Base-by-base conservation (phyloP, 64 coral and sea anemone species). In the Trachythela sp. region DNA sequence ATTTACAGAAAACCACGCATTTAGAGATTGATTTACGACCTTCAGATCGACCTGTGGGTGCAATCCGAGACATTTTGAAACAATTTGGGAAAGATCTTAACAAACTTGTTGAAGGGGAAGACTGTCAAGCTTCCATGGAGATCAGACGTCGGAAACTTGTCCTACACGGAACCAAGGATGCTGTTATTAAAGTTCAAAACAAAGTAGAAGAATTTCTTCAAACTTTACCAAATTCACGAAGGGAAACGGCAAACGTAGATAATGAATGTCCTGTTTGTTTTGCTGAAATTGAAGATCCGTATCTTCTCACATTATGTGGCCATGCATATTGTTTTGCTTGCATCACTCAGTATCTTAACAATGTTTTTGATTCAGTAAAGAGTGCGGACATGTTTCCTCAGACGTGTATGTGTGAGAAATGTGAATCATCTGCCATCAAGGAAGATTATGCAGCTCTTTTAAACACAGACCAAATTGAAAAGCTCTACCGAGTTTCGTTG, bases 201-300 rank as follows among this genome's bases (percentile, higher is more conserved):
- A 64, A 64, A 64, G 56, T 64, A 64, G 56, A 64, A 64, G 56
- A 64, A 64, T 64, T 64, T 64, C 56, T 64, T 64, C 56, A 64
- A 27, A 64, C 20, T 13, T 64, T 64, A n/a, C 56, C 56, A 20
- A 64, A 64, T 26, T 20, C 56, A 64, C 56, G 56, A 26, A 64
- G 42, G 42, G 42, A 64, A 64, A 64, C 20, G 22, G 4, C 56
- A 20, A 27, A 64, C 56, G 15, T 64, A 27, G 26, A 24, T 64
- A 64, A 22, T 64, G 56, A 64, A 64, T 64, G 56, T 64, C 56
- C 56, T 18, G 56, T 64, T 64, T 64, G 56, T 64, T 27, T 64
- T 64, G 56, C 18, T 64, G 56, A 64, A 17, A 26, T 64, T 64
- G 56, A 64, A 64, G 56, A 64, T n/a, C 56, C 56, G 4, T 64